Evolutionary conservation across 1,140 invertebrate genomes (phyloP).

Genomic region (Heliconius melpomene): DNA sequence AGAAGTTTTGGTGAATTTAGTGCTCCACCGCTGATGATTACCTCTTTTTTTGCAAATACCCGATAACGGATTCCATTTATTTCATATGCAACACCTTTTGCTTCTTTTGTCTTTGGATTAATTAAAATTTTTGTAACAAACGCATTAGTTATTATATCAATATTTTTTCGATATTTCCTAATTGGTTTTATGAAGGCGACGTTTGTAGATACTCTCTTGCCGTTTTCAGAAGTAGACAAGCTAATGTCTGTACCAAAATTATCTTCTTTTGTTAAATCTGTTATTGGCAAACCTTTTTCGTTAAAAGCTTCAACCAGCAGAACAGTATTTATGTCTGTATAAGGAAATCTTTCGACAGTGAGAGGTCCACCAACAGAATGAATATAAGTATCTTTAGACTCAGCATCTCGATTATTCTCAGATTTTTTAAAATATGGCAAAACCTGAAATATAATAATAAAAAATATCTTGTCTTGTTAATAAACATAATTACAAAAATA

Average conservation of each 20-base stretch:
- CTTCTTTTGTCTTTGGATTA: conserved; percentile 84
- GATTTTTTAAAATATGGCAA: conserved; percentile 91
- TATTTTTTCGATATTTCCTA: conserved; percentile 85
- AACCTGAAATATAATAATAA: conserved; percentile 71
- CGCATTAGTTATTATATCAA: conserved; percentile 86
- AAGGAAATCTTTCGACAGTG: conserved; percentile 83
- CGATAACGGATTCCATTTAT: conserved; percentile 81
- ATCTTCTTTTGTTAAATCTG: conserved; percentile 81
- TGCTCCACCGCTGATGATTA: conserved; percentile 87
- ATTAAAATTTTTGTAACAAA: conserved; percentile 88
- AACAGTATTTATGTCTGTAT: conserved; percentile 81
- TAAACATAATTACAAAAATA: neutral
- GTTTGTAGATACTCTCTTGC: conserved; percentile 87
- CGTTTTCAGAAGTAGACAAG: conserved; percentile 83
- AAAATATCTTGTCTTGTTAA: no score
- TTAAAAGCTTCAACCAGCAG: conserved; percentile 82
- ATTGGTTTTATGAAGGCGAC: conserved; percentile 88
- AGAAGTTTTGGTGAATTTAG: conserved; percentile 88
- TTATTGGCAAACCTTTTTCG: conserved; percentile 81
- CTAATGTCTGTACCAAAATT: conserved; percentile 83
- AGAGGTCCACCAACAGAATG: conserved; percentile 83
- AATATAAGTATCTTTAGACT: conserved; percentile 77
- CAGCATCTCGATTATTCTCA: conserved; percentile 84
- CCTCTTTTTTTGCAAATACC: conserved; percentile 84
- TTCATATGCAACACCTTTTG: conserved; percentile 86